Evolutionary conservation across 2,888 invertebrate genomes (phyloP).

Genomic region (Amitus sp.): DNA sequence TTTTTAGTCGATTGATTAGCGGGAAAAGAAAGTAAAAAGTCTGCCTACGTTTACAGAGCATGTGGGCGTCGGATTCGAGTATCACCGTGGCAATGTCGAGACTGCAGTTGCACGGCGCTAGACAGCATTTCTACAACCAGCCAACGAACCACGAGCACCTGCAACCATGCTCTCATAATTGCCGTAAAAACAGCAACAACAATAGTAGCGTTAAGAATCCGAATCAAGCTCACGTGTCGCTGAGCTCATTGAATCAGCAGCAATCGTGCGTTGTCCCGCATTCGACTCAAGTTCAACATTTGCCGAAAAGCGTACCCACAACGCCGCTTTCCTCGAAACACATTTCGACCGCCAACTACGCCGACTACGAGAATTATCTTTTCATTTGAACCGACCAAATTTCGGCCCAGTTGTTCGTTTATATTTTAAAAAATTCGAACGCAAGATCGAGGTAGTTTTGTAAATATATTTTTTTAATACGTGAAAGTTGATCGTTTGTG

Average conservation of each 20-base stretch:
- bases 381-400: conserved; percentile 68
- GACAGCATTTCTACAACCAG: conserved; percentile 56
- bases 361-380: conserved; percentile 75
- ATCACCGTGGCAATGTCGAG: conserved; percentile 63
- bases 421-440: not conserved
- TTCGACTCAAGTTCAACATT: conserved; percentile 49
- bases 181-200: conserved; percentile 41
- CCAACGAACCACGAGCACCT: conserved; percentile 56
- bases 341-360: conserved; percentile 65
- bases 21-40: no score
- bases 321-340: conserved; percentile 61
- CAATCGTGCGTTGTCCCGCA: no score
- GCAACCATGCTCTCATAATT: conserved; percentile 68
- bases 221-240: conserved; percentile 40
- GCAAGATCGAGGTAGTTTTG: not conserved
- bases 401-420: not conserved
- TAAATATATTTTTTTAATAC: conserved; percentile 1
- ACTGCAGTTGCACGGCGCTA: conserved; percentile 61
- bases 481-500: not conserved
- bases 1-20: no score
- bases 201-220: conserved; percentile 43
- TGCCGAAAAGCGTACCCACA: conserved; percentile 61
- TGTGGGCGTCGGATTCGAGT: conserved; percentile 70
- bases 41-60: conserved; percentile 65
- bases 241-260: conserved; percentile 45